Evolutionary conservation across 1,140 invertebrate genomes (phyloP).

Genomic region (Belonocnema kinseyi): DNA sequence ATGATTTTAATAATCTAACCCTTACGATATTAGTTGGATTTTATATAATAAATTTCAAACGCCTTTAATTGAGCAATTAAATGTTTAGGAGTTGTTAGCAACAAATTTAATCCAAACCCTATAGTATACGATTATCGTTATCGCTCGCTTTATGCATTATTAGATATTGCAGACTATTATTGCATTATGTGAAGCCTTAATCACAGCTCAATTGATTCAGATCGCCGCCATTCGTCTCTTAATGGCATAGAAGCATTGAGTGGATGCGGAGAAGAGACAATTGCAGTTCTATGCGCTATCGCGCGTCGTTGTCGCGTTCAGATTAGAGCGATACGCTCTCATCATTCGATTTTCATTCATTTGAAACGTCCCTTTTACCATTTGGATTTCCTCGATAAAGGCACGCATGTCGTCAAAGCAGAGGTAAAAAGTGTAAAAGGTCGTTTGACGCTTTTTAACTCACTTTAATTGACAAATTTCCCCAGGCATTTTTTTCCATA

Average conservation of each 20-base stretch:
- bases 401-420: background rate
- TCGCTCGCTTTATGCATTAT: conserved; percentile 9
- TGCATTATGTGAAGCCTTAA: conserved; percentile 22
- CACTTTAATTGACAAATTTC: background rate
- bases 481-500: background rate
- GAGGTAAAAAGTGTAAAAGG: background rate
- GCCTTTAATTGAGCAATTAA: background rate
- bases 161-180: conserved; percentile 20
- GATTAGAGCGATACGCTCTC: background rate
- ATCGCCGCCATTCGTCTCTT: conserved; percentile 21
- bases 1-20: too few relatives aligned
- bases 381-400: background rate
- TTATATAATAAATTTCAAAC: background rate
- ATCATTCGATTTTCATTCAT: conserved; percentile 11
- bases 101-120: conserved; percentile 6
- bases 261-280: conserved; percentile 24
- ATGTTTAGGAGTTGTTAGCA: conserved; percentile 16
- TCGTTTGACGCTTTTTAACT: background rate
- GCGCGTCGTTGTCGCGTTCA: conserved; percentile 9
- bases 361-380: background rate
- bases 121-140: conserved; percentile 11
- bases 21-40: background rate
- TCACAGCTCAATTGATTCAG: conserved; percentile 25
- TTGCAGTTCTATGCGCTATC: conserved; percentile 23
- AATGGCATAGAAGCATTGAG: conserved; percentile 22